Percentiles rank a stretch among this genome's conserved stretches.
Conservation (phyloP, 2,888 invertebrate species). For the Erebia epiphron region DNA sequence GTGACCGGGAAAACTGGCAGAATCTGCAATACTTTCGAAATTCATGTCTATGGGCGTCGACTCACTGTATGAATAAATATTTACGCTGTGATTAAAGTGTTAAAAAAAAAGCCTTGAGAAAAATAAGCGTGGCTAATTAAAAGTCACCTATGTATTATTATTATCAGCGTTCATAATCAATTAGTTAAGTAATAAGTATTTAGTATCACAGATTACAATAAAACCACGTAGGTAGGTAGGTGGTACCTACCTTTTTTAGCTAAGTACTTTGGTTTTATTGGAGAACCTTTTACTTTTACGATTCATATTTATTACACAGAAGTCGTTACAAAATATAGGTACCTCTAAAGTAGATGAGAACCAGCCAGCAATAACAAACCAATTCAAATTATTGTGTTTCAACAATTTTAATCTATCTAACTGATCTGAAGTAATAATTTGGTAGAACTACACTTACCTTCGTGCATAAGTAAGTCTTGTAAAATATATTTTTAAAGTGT, state of each 20-base stretch:
- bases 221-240: neutral
- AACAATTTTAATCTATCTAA: slow-evolving; percentile 5
- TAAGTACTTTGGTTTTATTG: neutral
- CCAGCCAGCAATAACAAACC: neutral
- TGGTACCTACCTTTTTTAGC: neutral
- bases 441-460: neutral
- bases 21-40: too few relatives aligned
- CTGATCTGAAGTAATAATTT: neutral
- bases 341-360: neutral
- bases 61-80: too few relatives aligned
- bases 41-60: too few relatives aligned
- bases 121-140: too few relatives aligned
- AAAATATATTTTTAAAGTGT: too few relatives aligned
- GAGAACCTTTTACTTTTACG: slow-evolving; percentile 2
- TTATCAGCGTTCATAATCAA: slow-evolving; percentile 13
- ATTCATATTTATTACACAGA: neutral
- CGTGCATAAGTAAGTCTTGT: too few relatives aligned
- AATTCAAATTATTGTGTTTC: slow-evolving; percentile 10
- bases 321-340: slow-evolving; percentile 11
- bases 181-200: too few relatives aligned
- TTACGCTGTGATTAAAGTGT: too few relatives aligned
- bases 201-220: neutral
- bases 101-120: too few relatives aligned
- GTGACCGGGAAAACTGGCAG: too few relatives aligned
- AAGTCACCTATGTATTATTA: neutral